Percentiles rank a stretch among this genome's conserved stretches.
Conservation (phyloP, 1,140 invertebrate species). For the Cyphomyrmex costatus region DNA sequence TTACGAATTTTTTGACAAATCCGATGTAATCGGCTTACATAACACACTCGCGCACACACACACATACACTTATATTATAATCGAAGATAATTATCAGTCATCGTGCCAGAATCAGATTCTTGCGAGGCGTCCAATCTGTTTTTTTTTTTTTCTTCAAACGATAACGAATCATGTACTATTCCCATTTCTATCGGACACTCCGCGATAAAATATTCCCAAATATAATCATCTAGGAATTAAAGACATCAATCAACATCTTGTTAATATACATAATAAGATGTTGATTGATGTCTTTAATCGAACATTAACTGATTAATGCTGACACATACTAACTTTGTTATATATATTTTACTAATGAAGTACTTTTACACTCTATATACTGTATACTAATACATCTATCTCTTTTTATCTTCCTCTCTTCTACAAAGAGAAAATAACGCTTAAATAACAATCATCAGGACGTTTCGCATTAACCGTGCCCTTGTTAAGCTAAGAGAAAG, state of each 20-base stretch:
- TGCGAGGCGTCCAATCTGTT: slow-evolving; percentile 39
- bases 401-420: slow-evolving; percentile 23
- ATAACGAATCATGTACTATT: not conserved
- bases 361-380: slow-evolving; percentile 4
- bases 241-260: no score
- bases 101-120: slow-evolving; percentile 29
- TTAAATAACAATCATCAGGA: slow-evolving; percentile 31
- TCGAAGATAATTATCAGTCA: slow-evolving; percentile 26
- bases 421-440: slow-evolving; percentile 8
- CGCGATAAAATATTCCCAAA: not conserved
- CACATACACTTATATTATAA: not conserved
- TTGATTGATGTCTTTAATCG: slow-evolving; percentile 4
- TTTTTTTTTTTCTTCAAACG: slow-evolving; percentile 48
- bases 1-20: slow-evolving; percentile 42
- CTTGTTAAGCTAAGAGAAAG: slow-evolving; percentile 31
- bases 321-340: slow-evolving; percentile 24
- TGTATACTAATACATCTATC: not conserved
- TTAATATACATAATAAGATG: not conserved
- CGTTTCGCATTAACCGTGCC: slow-evolving; percentile 26
- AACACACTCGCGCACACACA: no score
- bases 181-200: not conserved
- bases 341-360: not conserved
- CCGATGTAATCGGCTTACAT: slow-evolving; percentile 45
- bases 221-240: no score
- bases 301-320: slow-evolving; percentile 31